These are phyloP conservation scores for Cataglyphis rosenhaueri DNA, from an alignment of 2,888 invertebrate species.

Conservation along the genomic window DNA sequence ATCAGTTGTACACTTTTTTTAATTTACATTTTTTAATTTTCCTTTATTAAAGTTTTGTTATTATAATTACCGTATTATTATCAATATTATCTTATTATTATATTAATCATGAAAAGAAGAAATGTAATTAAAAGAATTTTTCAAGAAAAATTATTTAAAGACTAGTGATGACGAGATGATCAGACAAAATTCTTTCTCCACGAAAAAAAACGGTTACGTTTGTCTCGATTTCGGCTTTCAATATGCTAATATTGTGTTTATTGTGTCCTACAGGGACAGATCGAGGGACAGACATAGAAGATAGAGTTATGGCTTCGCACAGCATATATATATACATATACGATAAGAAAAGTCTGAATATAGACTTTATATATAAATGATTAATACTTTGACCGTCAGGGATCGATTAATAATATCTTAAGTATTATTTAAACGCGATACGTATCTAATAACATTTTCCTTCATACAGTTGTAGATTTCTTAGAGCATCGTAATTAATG, in stretches of 20 bases:
- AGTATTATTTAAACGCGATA: neutral
- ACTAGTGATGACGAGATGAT: neutral
- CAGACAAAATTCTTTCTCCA: neutral
- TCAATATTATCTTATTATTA: neutral
- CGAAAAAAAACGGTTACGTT: neutral
- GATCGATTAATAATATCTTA: neutral
- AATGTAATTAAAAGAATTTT: neutral
- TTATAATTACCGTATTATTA: neutral
- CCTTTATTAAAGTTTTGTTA: slow-evolving; percentile 22
- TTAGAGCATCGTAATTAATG: slow-evolving; percentile 8
- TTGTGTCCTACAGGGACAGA: slow-evolving; percentile 83
- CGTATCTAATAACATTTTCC: neutral
- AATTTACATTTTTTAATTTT: slow-evolving; percentile 54
- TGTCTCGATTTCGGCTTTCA: neutral
- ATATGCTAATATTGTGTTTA: slow-evolving; percentile 78
- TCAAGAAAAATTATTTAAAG: neutral
- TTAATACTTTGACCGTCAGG: slow-evolving; percentile 8
- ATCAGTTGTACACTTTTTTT: slow-evolving; percentile 62
- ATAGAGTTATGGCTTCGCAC: slow-evolving; percentile 80
- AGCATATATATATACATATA: slow-evolving; percentile 54
- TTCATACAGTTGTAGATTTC: neutral
- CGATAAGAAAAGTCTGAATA: slow-evolving; percentile 13
- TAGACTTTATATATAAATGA: slow-evolving; percentile 18
- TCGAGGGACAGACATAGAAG: slow-evolving; percentile 84
- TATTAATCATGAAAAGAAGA: slow-evolving; percentile 12